Conservation (phyloP, 2,113 vertebrate genomes). For the Xerus inauris region DNA sequence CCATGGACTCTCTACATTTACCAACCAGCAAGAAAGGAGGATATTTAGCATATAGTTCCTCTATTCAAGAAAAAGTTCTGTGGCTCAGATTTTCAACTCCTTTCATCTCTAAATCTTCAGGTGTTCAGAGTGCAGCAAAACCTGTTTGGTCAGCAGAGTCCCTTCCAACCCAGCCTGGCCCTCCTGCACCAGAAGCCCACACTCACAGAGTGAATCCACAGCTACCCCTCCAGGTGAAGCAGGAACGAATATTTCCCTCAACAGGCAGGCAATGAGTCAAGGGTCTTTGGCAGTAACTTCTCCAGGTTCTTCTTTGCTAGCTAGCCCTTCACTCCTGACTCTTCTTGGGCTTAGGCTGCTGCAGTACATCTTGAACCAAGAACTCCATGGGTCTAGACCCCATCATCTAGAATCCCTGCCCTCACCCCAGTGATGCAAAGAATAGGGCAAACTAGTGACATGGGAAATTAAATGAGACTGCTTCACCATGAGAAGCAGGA, state of each 20-base stretch:
- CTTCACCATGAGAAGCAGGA: conserved; percentile 31
- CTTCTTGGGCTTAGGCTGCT: neutral
- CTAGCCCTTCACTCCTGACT: neutral
- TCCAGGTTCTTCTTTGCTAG: neutral
- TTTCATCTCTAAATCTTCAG: neutral
- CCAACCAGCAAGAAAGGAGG: neutral
- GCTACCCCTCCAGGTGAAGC: neutral
- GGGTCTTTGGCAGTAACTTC: neutral
- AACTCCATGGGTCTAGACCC: neutral
- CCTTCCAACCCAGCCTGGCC: neutral
- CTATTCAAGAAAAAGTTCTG: neutral
- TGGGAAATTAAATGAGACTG: conserved; percentile 51
- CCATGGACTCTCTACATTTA: neutral
- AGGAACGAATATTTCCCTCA: neutral
- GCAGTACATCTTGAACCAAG: neutral
- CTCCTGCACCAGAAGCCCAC: neutral
- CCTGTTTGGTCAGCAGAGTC: neutral
- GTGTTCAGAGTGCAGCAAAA: neutral
- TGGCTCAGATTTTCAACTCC: neutral
- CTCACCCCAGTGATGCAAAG: conserved; percentile 13
- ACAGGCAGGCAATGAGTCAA: neutral
- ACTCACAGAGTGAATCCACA: neutral
- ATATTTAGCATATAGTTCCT: neutral
- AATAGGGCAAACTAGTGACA: conserved; percentile 23
- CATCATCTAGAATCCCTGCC: neutral